A percentile compares a stretch with the other conserved stretches of the same genome.
Conservation (phyloP, 2,113 vertebrate species). For the Triplophysa rosa region DNA sequence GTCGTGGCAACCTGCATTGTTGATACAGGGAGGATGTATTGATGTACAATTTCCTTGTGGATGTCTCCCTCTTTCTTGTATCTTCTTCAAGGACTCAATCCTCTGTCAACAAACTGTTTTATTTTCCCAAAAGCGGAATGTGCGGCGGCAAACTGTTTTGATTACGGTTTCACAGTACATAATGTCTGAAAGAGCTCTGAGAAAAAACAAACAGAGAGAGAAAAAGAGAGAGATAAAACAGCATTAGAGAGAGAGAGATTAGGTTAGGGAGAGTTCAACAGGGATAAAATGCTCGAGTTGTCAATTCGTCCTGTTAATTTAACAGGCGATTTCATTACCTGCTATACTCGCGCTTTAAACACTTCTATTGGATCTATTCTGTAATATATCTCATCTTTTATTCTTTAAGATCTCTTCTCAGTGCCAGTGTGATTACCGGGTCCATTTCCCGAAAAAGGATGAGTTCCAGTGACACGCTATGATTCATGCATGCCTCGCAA, state of each 20-base stretch:
- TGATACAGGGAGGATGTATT: conserved; percentile 48
- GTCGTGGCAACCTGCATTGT: conserved; percentile 48
- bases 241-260: neutral
- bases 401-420: neutral
- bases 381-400: too few species aligned
- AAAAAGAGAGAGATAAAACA: too few species aligned
- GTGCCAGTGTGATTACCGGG: conserved; percentile 36
- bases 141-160: conserved; percentile 4
- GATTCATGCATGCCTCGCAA: conserved; percentile 44
- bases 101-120: neutral
- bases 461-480: conserved; percentile 48
- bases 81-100: neutral
- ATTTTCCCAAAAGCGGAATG: conserved; percentile 8
- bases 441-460: conserved; percentile 44
- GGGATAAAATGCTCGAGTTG: neutral
- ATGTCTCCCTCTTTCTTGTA: neutral
- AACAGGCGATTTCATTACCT: conserved; percentile 38
- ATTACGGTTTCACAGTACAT: conserved; percentile 37
- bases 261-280: neutral
- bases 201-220: neutral
- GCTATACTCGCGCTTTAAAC: neutral
- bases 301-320: conserved; percentile 12
- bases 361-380: conserved; percentile 23
- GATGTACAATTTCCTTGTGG: conserved; percentile 46
- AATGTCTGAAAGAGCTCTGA: conserved; percentile 13